These are phyloP conservation scores for Limnephilus lunatus DNA, from an alignment of 2,888 invertebrate genomes.

Conservation along the genomic window DNA sequence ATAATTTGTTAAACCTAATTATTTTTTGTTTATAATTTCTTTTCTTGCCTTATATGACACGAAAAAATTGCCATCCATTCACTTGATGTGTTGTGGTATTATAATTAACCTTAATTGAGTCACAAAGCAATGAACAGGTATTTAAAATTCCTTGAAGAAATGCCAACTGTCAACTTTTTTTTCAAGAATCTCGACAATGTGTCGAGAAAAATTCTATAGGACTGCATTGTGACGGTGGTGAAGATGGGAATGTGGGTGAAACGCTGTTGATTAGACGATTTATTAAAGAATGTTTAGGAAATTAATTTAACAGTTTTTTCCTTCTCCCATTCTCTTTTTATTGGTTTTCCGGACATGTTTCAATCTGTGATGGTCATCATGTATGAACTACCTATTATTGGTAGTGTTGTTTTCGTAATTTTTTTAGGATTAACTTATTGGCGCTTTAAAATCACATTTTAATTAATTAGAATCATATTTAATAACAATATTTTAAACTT, in stretches of 20 bases:
- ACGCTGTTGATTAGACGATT: not conserved
- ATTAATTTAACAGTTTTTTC: not conserved
- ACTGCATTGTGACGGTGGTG: not conserved
- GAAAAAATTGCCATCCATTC: not conserved
- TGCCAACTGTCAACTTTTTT: not conserved
- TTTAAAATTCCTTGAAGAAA: not conserved
- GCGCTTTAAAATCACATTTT: too few species aligned
- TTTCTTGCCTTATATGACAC: not conserved
- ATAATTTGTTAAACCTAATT: not conserved
- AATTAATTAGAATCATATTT: too few species aligned
- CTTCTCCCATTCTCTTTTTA: too few species aligned
- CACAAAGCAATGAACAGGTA: not conserved
- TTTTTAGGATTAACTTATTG: too few species aligned
- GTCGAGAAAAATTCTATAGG: not conserved
- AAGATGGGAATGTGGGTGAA: not conserved
- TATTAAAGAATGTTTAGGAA: not conserved
- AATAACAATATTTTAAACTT: too few species aligned
- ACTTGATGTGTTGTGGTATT: not conserved
- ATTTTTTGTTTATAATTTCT: not conserved
- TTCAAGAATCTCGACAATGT: not conserved
- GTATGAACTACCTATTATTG: too few species aligned
- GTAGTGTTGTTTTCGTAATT: too few species aligned
- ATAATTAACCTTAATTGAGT: not conserved
- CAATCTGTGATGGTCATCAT: too few species aligned
- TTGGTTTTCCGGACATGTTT: too few species aligned